Evolutionary conservation across 64 coral and sea anemone species (phyloP).

Genomic region (Pocillopora verrucosa): DNA sequence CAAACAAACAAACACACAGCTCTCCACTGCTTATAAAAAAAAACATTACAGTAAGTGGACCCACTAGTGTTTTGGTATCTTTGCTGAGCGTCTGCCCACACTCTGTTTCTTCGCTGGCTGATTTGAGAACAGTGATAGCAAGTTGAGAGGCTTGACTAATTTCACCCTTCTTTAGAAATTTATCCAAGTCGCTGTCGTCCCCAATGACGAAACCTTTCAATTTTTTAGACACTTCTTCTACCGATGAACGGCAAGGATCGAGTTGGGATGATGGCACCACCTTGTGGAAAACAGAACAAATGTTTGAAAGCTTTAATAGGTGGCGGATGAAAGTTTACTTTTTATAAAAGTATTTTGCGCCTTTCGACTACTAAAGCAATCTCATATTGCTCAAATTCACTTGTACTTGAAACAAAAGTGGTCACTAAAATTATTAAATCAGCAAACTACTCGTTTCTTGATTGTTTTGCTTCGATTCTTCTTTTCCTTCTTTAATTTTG

Average conservation of each 20-base stretch:
- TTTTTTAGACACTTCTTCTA: slow-evolving; percentile 17
- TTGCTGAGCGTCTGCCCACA: background rate
- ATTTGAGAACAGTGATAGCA: slow-evolving; percentile 58
- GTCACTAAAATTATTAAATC: no score
- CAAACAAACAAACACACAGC: background rate
- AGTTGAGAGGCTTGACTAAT: slow-evolving; percentile 70
- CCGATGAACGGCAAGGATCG: slow-evolving; percentile 26
- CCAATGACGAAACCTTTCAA: slow-evolving; percentile 56
- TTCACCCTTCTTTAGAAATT: slow-evolving; percentile 51
- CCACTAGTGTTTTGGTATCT: background rate
- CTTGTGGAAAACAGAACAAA: background rate
- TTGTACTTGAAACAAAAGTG: no score
- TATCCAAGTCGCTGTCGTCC: slow-evolving; percentile 33
- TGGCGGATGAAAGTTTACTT: no score
- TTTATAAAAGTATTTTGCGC: no score
- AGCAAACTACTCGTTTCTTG: no score
- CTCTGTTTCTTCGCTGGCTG: background rate
- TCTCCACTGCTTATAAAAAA: background rate
- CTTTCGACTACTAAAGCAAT: no score
- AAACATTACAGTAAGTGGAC: background rate
- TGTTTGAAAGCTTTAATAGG: background rate
- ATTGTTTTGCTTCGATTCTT: no score
- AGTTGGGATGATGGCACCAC: slow-evolving; percentile 37
- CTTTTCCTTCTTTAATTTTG: no score
- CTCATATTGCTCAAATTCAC: no score